Evolutionary conservation across 2,888 invertebrate species (phyloP), one percentile per base, ranked within the genome.

Genomic region (Harpalus rubripes): DNA sequence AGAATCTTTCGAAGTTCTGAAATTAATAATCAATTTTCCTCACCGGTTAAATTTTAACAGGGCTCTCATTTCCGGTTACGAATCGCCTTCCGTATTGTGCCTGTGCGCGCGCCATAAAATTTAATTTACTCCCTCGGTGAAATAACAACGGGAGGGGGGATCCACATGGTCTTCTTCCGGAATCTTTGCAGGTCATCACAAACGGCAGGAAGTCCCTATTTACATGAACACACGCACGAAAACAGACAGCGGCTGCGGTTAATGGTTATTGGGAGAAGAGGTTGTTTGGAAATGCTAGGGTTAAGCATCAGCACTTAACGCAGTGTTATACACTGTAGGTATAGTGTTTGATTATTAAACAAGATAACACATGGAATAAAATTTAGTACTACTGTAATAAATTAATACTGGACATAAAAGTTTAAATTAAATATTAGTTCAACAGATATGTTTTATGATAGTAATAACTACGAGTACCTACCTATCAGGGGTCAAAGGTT

Each of bases 11-110:
- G 68, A 68, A 68, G 68, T 39, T 26, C 68, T 68, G 68, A 68
- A 68, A 68, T 68, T 68, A 68, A 68, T 68, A 68, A 68, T 68
- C 68, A 68, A 68, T 68, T 68, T 68, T 68, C 68, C 39, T 68
- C 78, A 78, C 58, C 56, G 58, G 78, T 58, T 78, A 58, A 78
- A 78, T 56, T 78, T 78, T 58, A 56, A 78, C 58, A 32, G 56
- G 58, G 32, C 32, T 56, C 58, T 16, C 26, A 78, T 78, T 78
- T 78, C 78, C 78, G 26, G 39, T 3, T 22, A 22, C 26, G 65
- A 65, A 32, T 65, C 65, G 68, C 32, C 68, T 39, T 68, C 68
- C 68, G 68, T 32, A 68, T 68, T 68, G 39, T 68, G 63, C 26
- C 10, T 18, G 63, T 6, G 68, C n/a, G 32, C 26, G 68, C 68